Percentiles rank a stretch among this genome's conserved stretches.
Conservation (phyloP, 2,797 vertebrate species). For the Jordanella pulchra region DNA sequence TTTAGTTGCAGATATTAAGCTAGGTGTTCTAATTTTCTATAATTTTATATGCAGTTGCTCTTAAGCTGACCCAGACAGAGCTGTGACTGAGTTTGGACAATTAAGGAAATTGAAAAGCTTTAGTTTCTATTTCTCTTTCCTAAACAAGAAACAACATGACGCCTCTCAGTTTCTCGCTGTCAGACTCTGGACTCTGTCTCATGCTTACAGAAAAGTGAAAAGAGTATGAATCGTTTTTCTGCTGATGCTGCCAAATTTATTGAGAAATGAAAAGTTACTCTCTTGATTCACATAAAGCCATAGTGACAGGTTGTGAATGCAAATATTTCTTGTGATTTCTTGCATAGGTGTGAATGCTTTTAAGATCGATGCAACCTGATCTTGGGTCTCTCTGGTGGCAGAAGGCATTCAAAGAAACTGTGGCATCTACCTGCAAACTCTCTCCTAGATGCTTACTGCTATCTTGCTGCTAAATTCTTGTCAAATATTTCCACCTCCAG, state of each 20-base stretch:
- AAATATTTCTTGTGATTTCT: background rate
- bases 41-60: slow-evolving; percentile 4
- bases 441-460: slow-evolving; percentile 16
- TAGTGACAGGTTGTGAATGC: background rate
- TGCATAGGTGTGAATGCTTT: background rate
- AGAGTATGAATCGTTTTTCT: background rate
- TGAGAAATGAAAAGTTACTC: background rate
- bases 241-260: background rate
- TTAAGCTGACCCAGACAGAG: slow-evolving; percentile 24
- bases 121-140: slow-evolving; percentile 1
- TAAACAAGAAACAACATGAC: slow-evolving; percentile 7
- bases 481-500: slow-evolving; percentile 10
- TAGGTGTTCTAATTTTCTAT: background rate
- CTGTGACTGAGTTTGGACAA: background rate
- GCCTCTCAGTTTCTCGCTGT: background rate
- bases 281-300: slow-evolving; percentile 7
- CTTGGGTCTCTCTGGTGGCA: slow-evolving; percentile 6
- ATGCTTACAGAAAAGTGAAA: background rate
- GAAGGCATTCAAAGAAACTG: background rate
- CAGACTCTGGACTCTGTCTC: slow-evolving; percentile 8
- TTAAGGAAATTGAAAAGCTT: slow-evolving; percentile 17
- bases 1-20: background rate
- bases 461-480: slow-evolving; percentile 16
- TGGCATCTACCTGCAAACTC: slow-evolving; percentile 14
- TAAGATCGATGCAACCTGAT: slow-evolving; percentile 5